Base-by-base conservation (phyloP, 1,140 invertebrate genomes). In the Coelopa frigida region DNA sequence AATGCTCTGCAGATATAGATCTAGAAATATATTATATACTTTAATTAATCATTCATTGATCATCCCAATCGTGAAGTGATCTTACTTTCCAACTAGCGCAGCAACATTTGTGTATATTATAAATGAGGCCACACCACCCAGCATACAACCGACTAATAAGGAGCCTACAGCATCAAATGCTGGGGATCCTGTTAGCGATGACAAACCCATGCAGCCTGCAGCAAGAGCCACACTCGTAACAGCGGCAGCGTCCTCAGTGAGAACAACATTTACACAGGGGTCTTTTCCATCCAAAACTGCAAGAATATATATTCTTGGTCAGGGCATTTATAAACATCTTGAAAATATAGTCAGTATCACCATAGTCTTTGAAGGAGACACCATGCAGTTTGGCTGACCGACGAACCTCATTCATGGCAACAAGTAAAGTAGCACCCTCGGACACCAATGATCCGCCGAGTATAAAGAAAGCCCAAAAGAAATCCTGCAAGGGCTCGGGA, bases 31-130 rank as follows among this genome's bases (percentile, higher is more conserved):
- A 48, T 33, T 31, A 27, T 12, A 41, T 42, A 44, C 12, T 3
- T 12, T 18, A 33, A 23, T 40, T 29, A 46, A 32, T n/a, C 20
- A 24, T 17, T 3, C 22, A 23, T 15, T 0, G 3, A 31, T n/a
- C n/a, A n/a, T n/a, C 8, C 12, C 10, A 20, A 4, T 31, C 18
- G 15, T 36, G n/a, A n/a, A n/a, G n/a, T n/a, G n/a, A n/a, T n/a
- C 42, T 65, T 67, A 85, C 79, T 83, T 83, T 50, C 94, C 94
- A 51, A 98, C 85, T 14, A 99, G 71, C 26, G 93, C 93, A 24
- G 84, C 82, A 12, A 88, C 85, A 73, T 99, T 99, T 7, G 89
- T 90, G 53, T 92, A 85, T 58, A 99, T 96, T 54, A 99, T 97
- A 70, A 98, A 98, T 0, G 85, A 85, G 2, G 95, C 94, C 2